A percentile compares a stretch with the other conserved stretches of the same genome.
Conservation (phyloP, 1,140 invertebrate genomes). For the Vollenhovia emeryi region DNA sequence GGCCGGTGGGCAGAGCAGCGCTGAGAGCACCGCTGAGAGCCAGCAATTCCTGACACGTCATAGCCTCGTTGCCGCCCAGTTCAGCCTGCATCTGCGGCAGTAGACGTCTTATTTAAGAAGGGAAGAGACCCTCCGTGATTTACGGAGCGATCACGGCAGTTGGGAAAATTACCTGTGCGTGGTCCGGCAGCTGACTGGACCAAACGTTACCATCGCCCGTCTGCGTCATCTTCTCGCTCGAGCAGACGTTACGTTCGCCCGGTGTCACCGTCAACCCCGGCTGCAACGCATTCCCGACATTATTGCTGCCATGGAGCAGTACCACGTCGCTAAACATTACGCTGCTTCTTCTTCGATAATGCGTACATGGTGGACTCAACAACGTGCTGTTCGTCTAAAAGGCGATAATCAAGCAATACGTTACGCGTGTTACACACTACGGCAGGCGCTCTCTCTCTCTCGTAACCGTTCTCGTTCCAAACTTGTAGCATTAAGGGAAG, state of each 20-base stretch:
- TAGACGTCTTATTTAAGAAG: neutral
- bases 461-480: conserved; percentile 29
- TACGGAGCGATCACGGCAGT: neutral
- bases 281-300: conserved; percentile 79
- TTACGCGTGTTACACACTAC: conserved; percentile 33
- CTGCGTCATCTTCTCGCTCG: conserved; percentile 95
- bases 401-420: conserved; percentile 57
- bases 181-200: conserved; percentile 82
- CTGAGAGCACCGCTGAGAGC: conserved; percentile 95
- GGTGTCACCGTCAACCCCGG: conserved; percentile 77
- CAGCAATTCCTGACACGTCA: conserved; percentile 96
- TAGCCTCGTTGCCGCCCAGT: conserved; percentile 87
- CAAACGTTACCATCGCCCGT: conserved; percentile 91
- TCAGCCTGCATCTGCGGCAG: conserved; percentile 82
- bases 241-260: conserved; percentile 90
- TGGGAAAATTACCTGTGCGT: conserved; percentile 77
- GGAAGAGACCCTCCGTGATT: neutral
- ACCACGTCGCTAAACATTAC: conserved; percentile 96
- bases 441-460: conserved; percentile 30
- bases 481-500: conserved; percentile 45
- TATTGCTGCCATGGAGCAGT: conserved; percentile 88
- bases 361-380: conserved; percentile 88
- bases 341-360: conserved; percentile 89
- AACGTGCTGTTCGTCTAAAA: conserved; percentile 84
- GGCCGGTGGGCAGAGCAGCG: conserved; percentile 95